Conservation (phyloP, 1,140 invertebrate species). For the Trissolcus basalis region DNA sequence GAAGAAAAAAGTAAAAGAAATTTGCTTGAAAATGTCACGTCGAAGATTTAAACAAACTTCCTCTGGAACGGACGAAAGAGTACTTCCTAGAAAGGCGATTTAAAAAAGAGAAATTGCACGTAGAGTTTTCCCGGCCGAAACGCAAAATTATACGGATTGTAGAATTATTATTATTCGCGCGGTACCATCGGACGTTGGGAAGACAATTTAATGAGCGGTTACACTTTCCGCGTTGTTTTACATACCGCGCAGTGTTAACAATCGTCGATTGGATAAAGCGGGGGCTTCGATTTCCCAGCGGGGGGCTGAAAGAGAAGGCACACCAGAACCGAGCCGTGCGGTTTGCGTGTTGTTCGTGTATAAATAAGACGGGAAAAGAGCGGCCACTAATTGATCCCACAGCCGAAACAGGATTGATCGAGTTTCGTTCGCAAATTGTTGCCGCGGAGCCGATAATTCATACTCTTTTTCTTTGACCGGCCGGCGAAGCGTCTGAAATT, state of each 20-base stretch:
- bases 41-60: too few relatives aligned
- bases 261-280: constrained; percentile 36
- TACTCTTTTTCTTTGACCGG: constrained; percentile 1
- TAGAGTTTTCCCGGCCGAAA: constrained; percentile 13
- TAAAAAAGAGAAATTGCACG: too few relatives aligned
- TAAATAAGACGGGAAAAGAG: constrained; percentile 34
- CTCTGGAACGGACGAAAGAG: neutral
- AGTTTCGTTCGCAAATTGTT: constrained; percentile 31
- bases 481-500: constrained; percentile 15
- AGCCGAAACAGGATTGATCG: constrained; percentile 44
- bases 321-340: neutral
- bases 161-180: constrained; percentile 35
- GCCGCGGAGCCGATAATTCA: constrained; percentile 16
- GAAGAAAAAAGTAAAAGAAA: too few relatives aligned
- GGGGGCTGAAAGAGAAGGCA: neutral
- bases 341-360: constrained; percentile 31
- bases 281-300: constrained; percentile 13
- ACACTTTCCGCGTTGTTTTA: constrained; percentile 51
- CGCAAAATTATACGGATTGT: constrained; percentile 29
- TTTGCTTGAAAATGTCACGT: too few relatives aligned
- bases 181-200: constrained; percentile 11
- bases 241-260: constrained; percentile 40
- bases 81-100: too few relatives aligned
- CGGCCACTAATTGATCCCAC: constrained; percentile 38
- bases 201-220: constrained; percentile 50